phyloP scores from a whole-genome alignment of 1,140 invertebrate species.

The Drosophila busckii region DNA sequence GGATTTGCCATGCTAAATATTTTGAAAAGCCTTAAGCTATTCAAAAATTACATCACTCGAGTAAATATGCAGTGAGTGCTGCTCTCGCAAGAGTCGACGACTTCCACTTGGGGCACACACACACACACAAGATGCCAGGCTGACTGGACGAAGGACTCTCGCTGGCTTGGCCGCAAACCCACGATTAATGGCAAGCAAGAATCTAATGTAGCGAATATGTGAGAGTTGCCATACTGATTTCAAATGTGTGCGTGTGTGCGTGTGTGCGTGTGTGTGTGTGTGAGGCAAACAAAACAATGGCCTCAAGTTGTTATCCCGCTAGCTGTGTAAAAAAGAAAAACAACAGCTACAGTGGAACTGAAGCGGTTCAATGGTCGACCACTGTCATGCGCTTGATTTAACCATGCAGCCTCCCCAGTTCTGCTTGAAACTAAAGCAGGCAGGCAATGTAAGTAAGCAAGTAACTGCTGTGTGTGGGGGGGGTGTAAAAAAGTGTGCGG shows the following conservation, averaged over 20 bases:
- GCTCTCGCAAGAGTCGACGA: too few species aligned
- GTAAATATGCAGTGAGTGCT: conserved; percentile 50
- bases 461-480: conserved; percentile 7
- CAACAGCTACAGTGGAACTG: conserved; percentile 31
- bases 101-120: too few species aligned
- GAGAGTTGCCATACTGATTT: conserved; percentile 66
- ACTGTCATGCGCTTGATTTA: conserved; percentile 64
- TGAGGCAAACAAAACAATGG: conserved; percentile 47
- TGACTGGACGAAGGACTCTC: too few species aligned
- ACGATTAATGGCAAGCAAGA: conserved; percentile 71
- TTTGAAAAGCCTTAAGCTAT: conserved; percentile 70
- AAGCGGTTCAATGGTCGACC: conserved; percentile 65
- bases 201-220: conserved; percentile 72
- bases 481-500: conserved; percentile 46
- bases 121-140: too few species aligned
- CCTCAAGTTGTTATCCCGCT: conserved; percentile 34
- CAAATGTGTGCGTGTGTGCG: conserved; percentile 28
- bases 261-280: conserved; percentile 21
- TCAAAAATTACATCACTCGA: conserved; percentile 76
- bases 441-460: conserved; percentile 1
- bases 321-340: conserved; percentile 45
- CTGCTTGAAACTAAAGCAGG: conserved; percentile 4
- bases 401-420: conserved; percentile 53
- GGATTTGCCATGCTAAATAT: conserved; percentile 74
- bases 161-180: conserved; percentile 34